A percentile compares a stretch with the other conserved stretches of the same genome.
phyloP scores from a whole-genome alignment of 2,888 invertebrate species.

The Mythimna impura region DNA sequence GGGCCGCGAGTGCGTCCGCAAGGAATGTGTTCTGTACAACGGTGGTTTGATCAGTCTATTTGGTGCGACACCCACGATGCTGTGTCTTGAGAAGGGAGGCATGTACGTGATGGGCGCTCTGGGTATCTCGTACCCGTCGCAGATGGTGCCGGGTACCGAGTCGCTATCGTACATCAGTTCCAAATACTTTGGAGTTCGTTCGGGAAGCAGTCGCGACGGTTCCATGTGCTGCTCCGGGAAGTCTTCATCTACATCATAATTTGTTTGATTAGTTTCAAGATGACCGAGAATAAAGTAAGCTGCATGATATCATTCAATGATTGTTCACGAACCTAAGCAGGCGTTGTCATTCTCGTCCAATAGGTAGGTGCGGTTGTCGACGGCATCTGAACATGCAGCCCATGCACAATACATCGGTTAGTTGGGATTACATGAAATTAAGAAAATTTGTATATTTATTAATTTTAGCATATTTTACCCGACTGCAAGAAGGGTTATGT shows the following conservation, averaged over 20 bases:
- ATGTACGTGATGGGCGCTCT: constrained; percentile 75
- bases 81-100: constrained; percentile 80
- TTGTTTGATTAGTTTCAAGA: constrained; percentile 12
- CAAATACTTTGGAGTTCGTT: constrained; percentile 91
- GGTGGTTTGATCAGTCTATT: constrained; percentile 81
- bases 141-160: constrained; percentile 78
- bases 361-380: constrained; percentile 95
- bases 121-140: constrained; percentile 92
- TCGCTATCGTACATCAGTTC: constrained; percentile 92
- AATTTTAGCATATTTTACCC: constrained; percentile 6
- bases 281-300: background rate
- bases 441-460: constrained; percentile 28
- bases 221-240: constrained; percentile 84
- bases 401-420: constrained; percentile 82
- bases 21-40: constrained; percentile 79
- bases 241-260: constrained; percentile 80
- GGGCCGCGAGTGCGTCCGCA: constrained; percentile 78
- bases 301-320: constrained; percentile 30
- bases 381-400: constrained; percentile 91
- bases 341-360: constrained; percentile 93
- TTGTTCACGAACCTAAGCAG: constrained; percentile 85
- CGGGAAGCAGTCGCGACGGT: constrained; percentile 82
- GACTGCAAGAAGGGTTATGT: too few relatives aligned
- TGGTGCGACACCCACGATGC: constrained; percentile 85
- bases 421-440: constrained; percentile 64